Evolutionary conservation across 2,113 vertebrate species (phyloP).

Genomic region (Galbula dea): DNA sequence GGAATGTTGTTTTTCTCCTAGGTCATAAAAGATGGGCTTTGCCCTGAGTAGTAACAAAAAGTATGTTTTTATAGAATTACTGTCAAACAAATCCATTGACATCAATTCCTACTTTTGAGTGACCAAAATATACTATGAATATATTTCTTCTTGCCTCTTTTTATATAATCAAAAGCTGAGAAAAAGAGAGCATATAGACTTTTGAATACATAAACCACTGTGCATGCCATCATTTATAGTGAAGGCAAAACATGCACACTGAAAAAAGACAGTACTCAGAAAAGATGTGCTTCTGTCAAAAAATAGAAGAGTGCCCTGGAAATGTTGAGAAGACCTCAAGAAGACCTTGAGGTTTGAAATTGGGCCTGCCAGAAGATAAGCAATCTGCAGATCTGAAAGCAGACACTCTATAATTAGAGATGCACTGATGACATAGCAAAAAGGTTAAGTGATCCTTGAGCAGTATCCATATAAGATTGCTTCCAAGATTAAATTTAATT

Average conservation of each 20-base stretch:
- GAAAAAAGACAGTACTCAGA: neutral
- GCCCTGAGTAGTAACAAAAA: neutral
- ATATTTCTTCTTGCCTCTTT: neutral
- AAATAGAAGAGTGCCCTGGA: neutral
- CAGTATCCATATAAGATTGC: slow-evolving; percentile 51
- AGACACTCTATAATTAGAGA: slow-evolving; percentile 59
- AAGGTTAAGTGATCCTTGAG: slow-evolving; percentile 69
- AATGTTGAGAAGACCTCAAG: slow-evolving; percentile 25
- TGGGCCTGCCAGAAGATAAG: slow-evolving; percentile 37
- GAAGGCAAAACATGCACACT: neutral
- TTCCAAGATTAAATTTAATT: slow-evolving; percentile 66
- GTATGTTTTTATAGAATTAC: neutral
- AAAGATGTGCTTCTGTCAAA: neutral
- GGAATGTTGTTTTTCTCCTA: neutral
- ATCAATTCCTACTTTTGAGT: neutral
- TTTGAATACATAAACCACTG: neutral
- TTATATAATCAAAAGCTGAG: neutral
- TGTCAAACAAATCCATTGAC: neutral
- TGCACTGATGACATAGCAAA: slow-evolving; percentile 59
- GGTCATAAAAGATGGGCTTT: neutral
- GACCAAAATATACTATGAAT: neutral
- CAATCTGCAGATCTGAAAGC: slow-evolving; percentile 52
- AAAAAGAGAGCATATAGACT: neutral
- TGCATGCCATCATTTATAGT: neutral
- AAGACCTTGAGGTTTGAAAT: slow-evolving; percentile 47